Base-by-base conservation (phyloP, 2,888 invertebrate genomes). In the Plagodis dolabraria region DNA sequence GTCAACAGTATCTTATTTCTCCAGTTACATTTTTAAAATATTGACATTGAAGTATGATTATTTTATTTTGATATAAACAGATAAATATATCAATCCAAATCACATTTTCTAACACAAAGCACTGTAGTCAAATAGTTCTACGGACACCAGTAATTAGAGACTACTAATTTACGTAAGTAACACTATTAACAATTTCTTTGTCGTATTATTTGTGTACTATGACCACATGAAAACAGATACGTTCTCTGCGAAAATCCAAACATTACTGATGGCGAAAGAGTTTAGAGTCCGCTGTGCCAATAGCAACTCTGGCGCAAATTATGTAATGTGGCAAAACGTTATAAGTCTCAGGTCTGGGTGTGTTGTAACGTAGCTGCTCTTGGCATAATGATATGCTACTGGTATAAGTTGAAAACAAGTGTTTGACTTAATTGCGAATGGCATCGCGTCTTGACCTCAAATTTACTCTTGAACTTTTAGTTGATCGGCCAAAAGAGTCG, bases 251-350 rank as follows among this genome's bases (percentile, higher is more conserved):
- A 56, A 53, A 42, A 46, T 36, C 49, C 38, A 33, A n/a, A 38
- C 43, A 47, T 36, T 52, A 55, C 54, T 61, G 49, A 36, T 44
- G 53, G 46, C 42, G 56, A 40, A 61, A 49, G 12, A 33, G 11
- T 43, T n/a, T 45, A 38, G 7, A 7, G 34, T 9, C 9, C 42
- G 33, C 12, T 12, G 43, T 36, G 48, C 43, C 48, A 45, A 38
- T 44, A 22, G 45, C 34, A 33, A 10, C 12, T 44, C 53, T 61
- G 57, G 47, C 57, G 61, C 47, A 61, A 57, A 42, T 48, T 45
- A 34, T 38, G 49, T 36, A 54, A 60, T 44, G 54, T 52, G 44
- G 55, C 51, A 55, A 51, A 51, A 59, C 12, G 46, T 51, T 47
- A 46, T 46, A 42, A 33, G 7, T 22, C 36, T 12, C 7, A 9